Evolutionary conservation across 1,140 invertebrate genomes (phyloP).

Genomic region (Panagrolaimus sp.): DNA sequence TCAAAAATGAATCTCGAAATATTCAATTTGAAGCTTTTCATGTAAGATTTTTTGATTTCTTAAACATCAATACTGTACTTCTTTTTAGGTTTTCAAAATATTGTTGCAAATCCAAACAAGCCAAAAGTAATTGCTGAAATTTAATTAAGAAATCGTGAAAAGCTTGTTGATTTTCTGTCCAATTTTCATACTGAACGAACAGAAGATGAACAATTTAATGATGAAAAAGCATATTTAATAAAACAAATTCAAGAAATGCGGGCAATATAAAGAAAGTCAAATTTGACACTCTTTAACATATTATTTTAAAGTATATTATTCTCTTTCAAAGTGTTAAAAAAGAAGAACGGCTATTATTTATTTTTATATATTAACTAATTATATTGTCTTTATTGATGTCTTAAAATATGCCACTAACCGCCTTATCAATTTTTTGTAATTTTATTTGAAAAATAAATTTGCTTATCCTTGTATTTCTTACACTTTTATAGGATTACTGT

Average conservation of each 20-base stretch:
- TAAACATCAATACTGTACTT: conserved; percentile 5
- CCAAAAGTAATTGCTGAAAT: conserved; percentile 98
- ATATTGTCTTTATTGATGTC: no score
- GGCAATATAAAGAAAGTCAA: no score
- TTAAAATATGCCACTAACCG: no score
- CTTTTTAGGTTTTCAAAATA: conserved; percentile 72
- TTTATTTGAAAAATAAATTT: no score
- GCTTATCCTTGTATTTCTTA: no score
- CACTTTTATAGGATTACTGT: no score
- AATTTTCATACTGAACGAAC: conserved; percentile 98
- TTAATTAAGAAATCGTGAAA: conserved; percentile 92
- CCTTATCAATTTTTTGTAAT: no score
- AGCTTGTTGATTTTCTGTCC: conserved; percentile 94
- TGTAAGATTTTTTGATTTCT: conserved; percentile 64
- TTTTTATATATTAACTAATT: no score
- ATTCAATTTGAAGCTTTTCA: conserved; percentile 99
- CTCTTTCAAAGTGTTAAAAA: no score
- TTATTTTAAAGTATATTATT: no score
- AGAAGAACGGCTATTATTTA: no score
- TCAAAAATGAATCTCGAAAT: conserved; percentile 96
- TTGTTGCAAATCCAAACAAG: conserved; percentile 99
- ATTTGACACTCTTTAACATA: no score
- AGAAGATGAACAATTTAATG: conserved; percentile 99
- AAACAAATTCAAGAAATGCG: conserved; percentile 99
- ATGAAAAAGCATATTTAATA: conserved; percentile 99